Evolutionary conservation across 2,113 vertebrate species (phyloP).

Genomic region (Asarcornis scutulata): DNA sequence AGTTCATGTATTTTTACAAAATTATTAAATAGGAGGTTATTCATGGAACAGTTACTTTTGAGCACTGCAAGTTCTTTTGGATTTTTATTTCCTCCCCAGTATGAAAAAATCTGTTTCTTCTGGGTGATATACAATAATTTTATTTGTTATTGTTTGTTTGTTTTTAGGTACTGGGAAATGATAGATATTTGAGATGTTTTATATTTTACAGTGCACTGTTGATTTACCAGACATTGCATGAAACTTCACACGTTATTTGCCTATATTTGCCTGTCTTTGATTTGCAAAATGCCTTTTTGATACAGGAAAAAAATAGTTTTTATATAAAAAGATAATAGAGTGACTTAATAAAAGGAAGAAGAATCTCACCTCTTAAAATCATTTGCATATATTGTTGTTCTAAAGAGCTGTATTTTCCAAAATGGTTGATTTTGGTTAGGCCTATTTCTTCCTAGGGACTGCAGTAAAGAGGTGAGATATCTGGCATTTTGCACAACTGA

Average conservation of each 20-base stretch:
- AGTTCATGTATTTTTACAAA: neutral
- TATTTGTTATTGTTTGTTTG: neutral
- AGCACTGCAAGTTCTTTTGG: neutral
- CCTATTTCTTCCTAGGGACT: neutral
- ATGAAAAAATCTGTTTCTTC: neutral
- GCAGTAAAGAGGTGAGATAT: neutral
- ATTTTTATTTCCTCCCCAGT: neutral
- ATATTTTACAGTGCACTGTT: neutral
- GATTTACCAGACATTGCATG: neutral
- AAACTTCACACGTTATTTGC: neutral
- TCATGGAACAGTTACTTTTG: neutral
- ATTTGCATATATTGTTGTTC: neutral
- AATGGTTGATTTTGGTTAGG: neutral
- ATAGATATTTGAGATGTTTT: neutral
- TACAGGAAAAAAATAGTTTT: neutral
- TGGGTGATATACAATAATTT: accelerated
- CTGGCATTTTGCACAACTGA: neutral
- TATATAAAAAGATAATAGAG: neutral
- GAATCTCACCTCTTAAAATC: neutral
- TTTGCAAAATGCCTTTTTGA: neutral
- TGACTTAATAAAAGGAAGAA: neutral
- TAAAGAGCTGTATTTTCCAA: neutral
- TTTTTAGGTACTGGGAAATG: neutral
- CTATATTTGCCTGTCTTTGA: neutral
- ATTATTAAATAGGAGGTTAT: neutral